phyloP scores from a whole-genome alignment of 2,113 vertebrate species.

The Scolopax mira region DNA sequence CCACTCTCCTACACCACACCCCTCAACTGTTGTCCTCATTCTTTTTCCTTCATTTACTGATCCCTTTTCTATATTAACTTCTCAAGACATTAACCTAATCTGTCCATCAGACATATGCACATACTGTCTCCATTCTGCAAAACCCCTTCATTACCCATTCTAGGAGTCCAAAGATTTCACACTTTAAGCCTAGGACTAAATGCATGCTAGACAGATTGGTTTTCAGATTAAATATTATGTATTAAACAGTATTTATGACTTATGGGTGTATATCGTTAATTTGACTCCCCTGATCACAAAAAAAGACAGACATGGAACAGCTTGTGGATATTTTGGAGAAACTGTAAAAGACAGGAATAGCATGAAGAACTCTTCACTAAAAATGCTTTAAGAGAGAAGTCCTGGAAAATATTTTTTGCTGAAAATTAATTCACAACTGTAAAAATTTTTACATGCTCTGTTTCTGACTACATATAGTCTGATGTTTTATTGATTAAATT shows the following conservation, averaged over 20 bases:
- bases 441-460: neutral
- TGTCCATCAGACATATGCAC: neutral
- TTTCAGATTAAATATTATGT: neutral
- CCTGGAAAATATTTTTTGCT: neutral
- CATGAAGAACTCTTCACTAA: neutral
- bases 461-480: neutral
- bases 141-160: neutral
- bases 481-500: neutral
- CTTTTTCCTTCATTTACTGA: neutral
- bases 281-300: neutral
- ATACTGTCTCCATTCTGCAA: neutral
- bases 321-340: neutral
- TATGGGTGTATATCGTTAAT: neutral
- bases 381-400: neutral
- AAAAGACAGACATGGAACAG: neutral
- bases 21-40: neutral
- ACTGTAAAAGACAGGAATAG: neutral
- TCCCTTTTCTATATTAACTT: neutral
- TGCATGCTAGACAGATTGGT: neutral
- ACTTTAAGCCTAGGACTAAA: neutral
- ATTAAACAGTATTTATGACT: neutral
- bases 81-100: neutral
- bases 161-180: neutral
- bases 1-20: neutral
- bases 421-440: neutral